Conservation (phyloP, 2,888 invertebrate species). For the Drosophila limbata region DNA sequence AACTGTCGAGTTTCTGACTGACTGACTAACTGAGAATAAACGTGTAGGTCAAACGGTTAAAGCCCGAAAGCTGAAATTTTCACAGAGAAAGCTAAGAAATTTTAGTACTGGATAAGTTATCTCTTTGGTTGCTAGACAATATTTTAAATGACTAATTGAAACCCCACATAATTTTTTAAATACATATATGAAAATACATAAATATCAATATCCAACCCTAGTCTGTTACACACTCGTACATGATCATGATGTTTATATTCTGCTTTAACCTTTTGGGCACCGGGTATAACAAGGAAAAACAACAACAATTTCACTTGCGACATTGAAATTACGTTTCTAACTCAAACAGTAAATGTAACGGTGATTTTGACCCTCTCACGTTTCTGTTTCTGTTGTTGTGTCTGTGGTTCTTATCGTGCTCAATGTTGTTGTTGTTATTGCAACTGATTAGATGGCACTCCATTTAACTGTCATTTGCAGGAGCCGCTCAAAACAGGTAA, state of each 20-base stretch:
- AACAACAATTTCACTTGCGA: constrained; percentile 4
- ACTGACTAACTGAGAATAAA: no score
- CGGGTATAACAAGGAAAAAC: neutral
- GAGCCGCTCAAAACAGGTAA: constrained; percentile 19
- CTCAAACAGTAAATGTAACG: constrained; percentile 21
- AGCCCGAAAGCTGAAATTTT: no score
- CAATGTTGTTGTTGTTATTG: constrained; percentile 18
- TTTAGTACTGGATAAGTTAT: no score
- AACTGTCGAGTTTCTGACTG: no score
- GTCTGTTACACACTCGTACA: neutral
- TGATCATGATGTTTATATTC: neutral
- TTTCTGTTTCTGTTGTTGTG: neutral
- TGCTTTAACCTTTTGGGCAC: neutral
- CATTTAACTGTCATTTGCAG: constrained; percentile 77
- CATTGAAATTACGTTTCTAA: constrained; percentile 30
- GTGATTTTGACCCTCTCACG: constrained; percentile 24
- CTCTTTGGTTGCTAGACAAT: no score
- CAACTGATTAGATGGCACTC: constrained; percentile 69
- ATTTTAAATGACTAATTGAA: no score
- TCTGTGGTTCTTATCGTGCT: constrained; percentile 2
- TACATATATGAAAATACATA: no score
- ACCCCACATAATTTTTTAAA: no score
- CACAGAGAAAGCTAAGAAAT: no score
- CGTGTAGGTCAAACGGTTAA: no score
- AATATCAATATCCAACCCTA: no score